Evolutionary conservation across 2,797 vertebrate species (phyloP).

Genomic region (Borostomias antarcticus): DNA sequence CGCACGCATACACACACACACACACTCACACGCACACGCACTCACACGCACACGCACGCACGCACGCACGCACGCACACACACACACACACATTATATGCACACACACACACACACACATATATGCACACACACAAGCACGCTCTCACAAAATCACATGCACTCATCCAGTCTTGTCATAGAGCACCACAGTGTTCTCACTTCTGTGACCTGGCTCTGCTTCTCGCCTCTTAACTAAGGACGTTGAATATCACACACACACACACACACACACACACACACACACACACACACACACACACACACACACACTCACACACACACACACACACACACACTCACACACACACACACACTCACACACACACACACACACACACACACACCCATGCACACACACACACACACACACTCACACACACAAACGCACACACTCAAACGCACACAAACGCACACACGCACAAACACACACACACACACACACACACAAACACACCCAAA

Average conservation of each 20-base stretch:
- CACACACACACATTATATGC: too few species aligned
- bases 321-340: neutral
- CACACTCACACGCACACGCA: conserved; percentile 9
- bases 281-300: conserved; percentile 8
- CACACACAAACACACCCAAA: conserved; percentile 21
- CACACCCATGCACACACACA: conserved; percentile 22
- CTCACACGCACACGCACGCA: too few species aligned
- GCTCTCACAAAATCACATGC: neutral
- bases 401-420: conserved; percentile 5
- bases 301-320: conserved; percentile 4
- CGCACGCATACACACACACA: conserved; percentile 11
- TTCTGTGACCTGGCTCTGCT: conserved; percentile 33
- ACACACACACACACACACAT: conserved; percentile 10
- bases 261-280: neutral
- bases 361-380: conserved; percentile 8
- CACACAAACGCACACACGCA: neutral
- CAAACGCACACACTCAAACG: too few species aligned
- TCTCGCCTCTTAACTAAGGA: conserved; percentile 40
- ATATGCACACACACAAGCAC: conserved; percentile 11
- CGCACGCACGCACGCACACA: conserved; percentile 3
- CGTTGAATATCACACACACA: conserved; percentile 17
- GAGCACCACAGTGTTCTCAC: neutral
- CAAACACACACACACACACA: conserved; percentile 22
- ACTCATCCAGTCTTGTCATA: too few species aligned
- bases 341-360: conserved; percentile 7